Evolutionary conservation across 30 jellyfish, hydroid and myxozoan species (phyloP).

Genomic region (Cassiopea xamachana): DNA sequence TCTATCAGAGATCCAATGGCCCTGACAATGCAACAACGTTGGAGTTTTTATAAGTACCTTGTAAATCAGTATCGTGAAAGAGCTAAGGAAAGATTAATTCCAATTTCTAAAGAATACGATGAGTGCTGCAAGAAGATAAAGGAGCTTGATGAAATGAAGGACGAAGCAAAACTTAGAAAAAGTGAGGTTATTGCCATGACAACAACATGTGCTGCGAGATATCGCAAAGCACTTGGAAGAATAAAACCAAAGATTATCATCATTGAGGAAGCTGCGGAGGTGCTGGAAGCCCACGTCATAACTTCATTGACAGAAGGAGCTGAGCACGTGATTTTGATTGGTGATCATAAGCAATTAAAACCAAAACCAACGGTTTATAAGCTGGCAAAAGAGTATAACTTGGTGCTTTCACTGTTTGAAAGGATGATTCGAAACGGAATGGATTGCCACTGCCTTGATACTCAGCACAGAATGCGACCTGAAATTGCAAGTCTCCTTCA

Average conservation of each 20-base stretch:
- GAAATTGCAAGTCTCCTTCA: conserved; percentile 63
- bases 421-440: conserved; percentile 88
- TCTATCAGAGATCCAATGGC: conserved; percentile 59
- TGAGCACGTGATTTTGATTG: conserved; percentile 85
- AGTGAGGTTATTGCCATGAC: conserved; percentile 89
- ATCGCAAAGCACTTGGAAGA: conserved; percentile 37
- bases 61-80: neutral
- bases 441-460: conserved; percentile 70
- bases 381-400: conserved; percentile 70
- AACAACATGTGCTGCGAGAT: conserved; percentile 87
- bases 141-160: conserved; percentile 66
- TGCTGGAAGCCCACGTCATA: conserved; percentile 91
- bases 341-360: conserved; percentile 93
- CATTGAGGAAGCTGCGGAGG: conserved; percentile 98
- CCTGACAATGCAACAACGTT: conserved; percentile 54
- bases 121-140: conserved; percentile 64
- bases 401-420: conserved; percentile 85
- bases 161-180: conserved; percentile 48
- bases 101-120: conserved; percentile 42
- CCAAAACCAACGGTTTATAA: conserved; percentile 83
- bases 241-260: conserved; percentile 79
- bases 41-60: conserved; percentile 77
- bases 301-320: conserved; percentile 67
- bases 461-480: conserved; percentile 96
- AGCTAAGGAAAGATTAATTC: conserved; percentile 1